A percentile compares a stretch with the other conserved stretches of the same genome.
Evolutionary conservation across 2,113 vertebrate genomes (phyloP).

Genomic region (Mesoclemmys tuberculata): DNA sequence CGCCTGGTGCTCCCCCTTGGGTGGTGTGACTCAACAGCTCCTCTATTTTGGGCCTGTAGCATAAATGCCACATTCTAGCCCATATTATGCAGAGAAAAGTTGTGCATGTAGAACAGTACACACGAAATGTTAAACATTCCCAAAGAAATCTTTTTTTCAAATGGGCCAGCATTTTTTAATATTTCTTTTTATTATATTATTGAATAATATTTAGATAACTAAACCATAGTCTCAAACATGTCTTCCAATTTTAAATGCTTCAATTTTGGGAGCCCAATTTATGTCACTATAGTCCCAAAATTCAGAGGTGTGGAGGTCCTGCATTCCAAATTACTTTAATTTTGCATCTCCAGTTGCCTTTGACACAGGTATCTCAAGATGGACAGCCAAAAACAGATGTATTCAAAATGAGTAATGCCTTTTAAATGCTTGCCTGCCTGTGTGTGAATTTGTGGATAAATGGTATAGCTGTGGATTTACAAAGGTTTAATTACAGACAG

Average conservation of each 20-base stretch:
- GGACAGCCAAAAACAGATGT: not conserved
- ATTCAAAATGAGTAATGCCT: not conserved
- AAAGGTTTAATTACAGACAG: not conserved
- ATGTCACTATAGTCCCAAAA: not conserved
- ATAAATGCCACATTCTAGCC: not conserved
- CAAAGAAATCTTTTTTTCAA: not conserved
- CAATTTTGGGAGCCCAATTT: not conserved
- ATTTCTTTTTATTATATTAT: not conserved
- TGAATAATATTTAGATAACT: not conserved
- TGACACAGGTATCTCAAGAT: not conserved
- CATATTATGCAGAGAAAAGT: not conserved
- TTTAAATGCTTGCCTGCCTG: not conserved
- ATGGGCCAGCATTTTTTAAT: accelerated
- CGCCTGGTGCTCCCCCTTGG: not conserved
- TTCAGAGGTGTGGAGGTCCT: no score
- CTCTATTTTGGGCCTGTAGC: not conserved
- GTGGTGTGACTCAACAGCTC: not conserved
- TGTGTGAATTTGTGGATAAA: not conserved
- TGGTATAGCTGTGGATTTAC: not conserved
- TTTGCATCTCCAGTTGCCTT: no score
- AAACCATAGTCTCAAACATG: not conserved
- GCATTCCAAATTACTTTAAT: no score
- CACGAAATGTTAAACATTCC: not conserved
- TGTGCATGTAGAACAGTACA: not conserved
- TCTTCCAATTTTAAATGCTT: not conserved